Percentiles rank a stretch among this genome's conserved stretches.
Evolutionary conservation across 2,113 vertebrate species (phyloP).

Genomic region (Pelecanoides urinatrix): DNA sequence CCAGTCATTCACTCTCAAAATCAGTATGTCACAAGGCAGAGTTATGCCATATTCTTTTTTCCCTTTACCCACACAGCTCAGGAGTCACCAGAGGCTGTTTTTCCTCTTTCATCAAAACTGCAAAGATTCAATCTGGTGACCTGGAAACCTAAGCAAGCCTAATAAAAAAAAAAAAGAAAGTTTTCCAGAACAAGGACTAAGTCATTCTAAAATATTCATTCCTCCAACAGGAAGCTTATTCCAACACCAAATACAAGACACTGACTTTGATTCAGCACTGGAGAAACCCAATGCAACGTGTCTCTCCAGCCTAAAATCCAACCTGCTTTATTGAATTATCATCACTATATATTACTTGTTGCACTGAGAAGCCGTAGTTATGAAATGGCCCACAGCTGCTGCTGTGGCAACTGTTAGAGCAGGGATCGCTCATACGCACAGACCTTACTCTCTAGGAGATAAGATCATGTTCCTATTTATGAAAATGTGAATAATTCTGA

Average conservation of each 20-base stretch:
- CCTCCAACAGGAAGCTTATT: not conserved
- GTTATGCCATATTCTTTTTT: not conserved
- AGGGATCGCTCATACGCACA: not conserved
- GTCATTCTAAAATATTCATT: not conserved
- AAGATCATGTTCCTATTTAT: not conserved
- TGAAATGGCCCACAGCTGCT: not conserved
- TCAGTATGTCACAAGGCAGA: not conserved
- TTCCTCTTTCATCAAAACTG: not conserved
- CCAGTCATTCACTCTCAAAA: not conserved
- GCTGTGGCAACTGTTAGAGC: not conserved
- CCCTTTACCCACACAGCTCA: not conserved
- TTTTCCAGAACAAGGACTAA: not conserved
- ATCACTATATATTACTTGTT: not conserved
- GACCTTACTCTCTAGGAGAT: not conserved
- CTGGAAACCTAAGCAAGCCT: not conserved
- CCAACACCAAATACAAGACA: not conserved
- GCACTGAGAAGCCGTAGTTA: not conserved
- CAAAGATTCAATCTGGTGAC: not conserved
- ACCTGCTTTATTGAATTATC: not conserved
- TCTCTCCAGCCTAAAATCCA: not conserved
- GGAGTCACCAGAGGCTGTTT: not conserved
- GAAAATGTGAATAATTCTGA: not conserved
- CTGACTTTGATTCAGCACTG: not conserved
- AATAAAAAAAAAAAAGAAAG: not conserved
- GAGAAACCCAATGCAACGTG: not conserved